phyloP scores from a whole-genome alignment of 1,140 invertebrate species.

The Brachionus paranguensis region DNA sequence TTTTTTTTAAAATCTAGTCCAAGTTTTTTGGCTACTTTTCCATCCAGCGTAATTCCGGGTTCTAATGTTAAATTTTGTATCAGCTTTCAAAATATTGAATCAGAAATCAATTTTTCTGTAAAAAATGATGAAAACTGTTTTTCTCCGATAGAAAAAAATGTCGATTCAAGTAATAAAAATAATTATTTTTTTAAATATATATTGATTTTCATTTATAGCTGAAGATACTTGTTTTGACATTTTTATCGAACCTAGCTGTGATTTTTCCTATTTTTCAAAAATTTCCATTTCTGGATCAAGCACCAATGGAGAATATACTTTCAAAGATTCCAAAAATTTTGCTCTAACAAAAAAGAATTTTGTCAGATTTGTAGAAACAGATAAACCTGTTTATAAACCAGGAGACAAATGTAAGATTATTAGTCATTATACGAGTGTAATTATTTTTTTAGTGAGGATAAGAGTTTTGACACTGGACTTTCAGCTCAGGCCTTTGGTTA shows the following conservation, averaged over 20 bases:
- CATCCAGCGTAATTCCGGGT: not conserved
- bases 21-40: slow-evolving; percentile 25
- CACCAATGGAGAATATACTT: not conserved
- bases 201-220: not conserved
- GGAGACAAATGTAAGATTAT: slow-evolving; percentile 10
- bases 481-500: not conserved
- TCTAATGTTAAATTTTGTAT: slow-evolving; percentile 30
- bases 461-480: slow-evolving; percentile 6
- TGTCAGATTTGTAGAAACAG: slow-evolving; percentile 33
- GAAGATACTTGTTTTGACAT: not conserved
- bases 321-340: slow-evolving; percentile 18
- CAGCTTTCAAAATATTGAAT: not conserved
- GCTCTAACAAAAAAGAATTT: not conserved
- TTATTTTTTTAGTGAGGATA: slow-evolving; percentile 1
- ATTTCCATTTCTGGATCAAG: not conserved
- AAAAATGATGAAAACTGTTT: not conserved
- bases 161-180: not conserved
- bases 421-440: not conserved
- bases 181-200: not conserved
- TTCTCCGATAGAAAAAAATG: not conserved
- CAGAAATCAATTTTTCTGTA: not conserved
- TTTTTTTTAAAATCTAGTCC: not conserved
- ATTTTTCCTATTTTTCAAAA: not conserved
- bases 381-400: slow-evolving; percentile 32
- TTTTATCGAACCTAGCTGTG: not conserved